Percentiles rank a stretch among this genome's conserved stretches.
phyloP scores from a whole-genome alignment of 2,797 vertebrate species.

The Tenualosa thibaudeaui region DNA sequence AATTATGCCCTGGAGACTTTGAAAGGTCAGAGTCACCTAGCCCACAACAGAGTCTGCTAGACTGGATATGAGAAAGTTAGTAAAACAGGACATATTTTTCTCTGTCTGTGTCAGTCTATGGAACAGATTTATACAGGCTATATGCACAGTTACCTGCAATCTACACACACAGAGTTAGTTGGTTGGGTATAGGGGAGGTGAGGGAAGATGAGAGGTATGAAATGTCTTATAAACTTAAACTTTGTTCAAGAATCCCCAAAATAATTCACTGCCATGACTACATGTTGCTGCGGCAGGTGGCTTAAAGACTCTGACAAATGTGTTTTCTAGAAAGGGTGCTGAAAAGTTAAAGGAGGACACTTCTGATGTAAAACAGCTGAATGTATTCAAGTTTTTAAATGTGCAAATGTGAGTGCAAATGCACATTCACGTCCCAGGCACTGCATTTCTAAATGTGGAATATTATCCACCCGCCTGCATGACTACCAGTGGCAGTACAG shows the following conservation, averaged over 20 bases:
- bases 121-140: neutral
- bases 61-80: neutral
- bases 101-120: neutral
- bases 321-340: too few relatives aligned
- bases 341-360: too few relatives aligned
- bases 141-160: neutral
- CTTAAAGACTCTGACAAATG: too few relatives aligned
- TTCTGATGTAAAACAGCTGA: too few relatives aligned
- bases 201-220: neutral
- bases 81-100: neutral
- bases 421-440: too few relatives aligned
- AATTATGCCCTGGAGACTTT: neutral
- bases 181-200: neutral
- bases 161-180: neutral
- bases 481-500: neutral
- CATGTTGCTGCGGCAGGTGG: neutral
- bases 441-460: too few relatives aligned
- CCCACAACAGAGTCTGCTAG: neutral
- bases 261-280: neutral
- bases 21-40: neutral
- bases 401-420: too few relatives aligned
- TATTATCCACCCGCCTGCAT: neutral
- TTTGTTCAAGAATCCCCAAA: neutral
- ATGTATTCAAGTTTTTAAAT: too few relatives aligned
- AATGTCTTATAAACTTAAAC: neutral